Conservation (phyloP, 2,113 vertebrate genomes). For the Peromyscus leucopus region DNA sequence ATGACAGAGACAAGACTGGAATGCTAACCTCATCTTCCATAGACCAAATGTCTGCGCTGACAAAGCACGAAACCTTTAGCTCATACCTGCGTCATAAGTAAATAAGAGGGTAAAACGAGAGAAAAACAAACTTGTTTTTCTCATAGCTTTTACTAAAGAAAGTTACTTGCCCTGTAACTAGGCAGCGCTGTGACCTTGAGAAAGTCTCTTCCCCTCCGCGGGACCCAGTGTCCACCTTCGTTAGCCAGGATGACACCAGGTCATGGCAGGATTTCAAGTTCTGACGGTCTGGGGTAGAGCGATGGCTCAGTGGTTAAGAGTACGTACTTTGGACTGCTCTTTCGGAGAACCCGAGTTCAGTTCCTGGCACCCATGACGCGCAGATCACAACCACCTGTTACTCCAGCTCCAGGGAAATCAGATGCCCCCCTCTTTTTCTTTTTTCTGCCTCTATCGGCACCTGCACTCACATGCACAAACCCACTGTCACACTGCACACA, state of each 20-base stretch:
- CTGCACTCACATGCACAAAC: not conserved
- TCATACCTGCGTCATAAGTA: not conserved
- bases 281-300: not conserved
- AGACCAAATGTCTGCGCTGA: not conserved
- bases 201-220: not conserved
- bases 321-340: not conserved
- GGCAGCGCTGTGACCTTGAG: not conserved
- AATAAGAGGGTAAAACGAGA: not conserved
- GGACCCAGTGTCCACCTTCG: not conserved
- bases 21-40: not conserved
- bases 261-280: not conserved
- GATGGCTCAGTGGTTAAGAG: not conserved
- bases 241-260: not conserved
- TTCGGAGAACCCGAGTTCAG: not conserved
- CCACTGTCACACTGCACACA: not conserved
- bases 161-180: not conserved
- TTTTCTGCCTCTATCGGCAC: not conserved
- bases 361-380: not conserved
- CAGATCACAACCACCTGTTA: not conserved
- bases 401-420: not conserved
- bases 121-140: not conserved
- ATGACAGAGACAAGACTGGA: not conserved
- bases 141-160: not conserved
- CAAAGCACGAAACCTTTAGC: not conserved
- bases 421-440: too few species aligned